A percentile compares a stretch with the other conserved stretches of the same genome.
Conservation (phyloP, 2,113 vertebrate species). For the Brienomyrus brachyistius region DNA sequence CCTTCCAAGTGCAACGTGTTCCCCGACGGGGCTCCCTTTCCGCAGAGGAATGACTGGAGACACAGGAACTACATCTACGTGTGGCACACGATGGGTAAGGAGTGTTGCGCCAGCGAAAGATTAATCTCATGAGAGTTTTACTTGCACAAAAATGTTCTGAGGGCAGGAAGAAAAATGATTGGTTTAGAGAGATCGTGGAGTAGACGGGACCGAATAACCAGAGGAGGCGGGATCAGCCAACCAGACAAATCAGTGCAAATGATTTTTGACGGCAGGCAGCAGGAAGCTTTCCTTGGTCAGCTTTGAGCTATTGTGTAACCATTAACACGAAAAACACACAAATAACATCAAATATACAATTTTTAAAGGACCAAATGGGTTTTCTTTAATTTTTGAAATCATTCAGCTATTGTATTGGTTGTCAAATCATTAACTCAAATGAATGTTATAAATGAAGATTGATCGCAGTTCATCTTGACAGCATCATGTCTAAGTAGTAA, state of each 20-base stretch:
- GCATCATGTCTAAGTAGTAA: background rate
- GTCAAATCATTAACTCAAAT: background rate
- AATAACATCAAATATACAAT: background rate
- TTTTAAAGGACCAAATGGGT: background rate
- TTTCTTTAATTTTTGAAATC: background rate
- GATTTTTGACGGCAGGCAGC: background rate
- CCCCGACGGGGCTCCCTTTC: conserved; percentile 81
- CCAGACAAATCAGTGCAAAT: background rate
- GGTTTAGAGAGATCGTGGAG: background rate
- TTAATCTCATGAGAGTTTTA: background rate
- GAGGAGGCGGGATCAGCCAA: background rate
- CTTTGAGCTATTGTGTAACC: background rate
- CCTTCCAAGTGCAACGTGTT: conserved; percentile 61
- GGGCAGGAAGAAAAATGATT: background rate
- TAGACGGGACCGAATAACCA: background rate
- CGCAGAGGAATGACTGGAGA: conserved; percentile 66
- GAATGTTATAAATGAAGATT: background rate
- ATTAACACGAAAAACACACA: background rate
- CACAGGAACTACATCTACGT: conserved; percentile 76
- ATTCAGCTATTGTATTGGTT: background rate
- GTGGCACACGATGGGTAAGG: conserved; percentile 79
- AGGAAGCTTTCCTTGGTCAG: background rate
- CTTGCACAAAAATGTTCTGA: background rate
- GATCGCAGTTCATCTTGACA: background rate
- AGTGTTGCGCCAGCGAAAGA: background rate